A percentile compares a stretch with the other conserved stretches of the same genome.
These are phyloP conservation scores for Ceratina japonica DNA, from an alignment of 1,140 invertebrate genomes.

Conservation along the genomic window DNA sequence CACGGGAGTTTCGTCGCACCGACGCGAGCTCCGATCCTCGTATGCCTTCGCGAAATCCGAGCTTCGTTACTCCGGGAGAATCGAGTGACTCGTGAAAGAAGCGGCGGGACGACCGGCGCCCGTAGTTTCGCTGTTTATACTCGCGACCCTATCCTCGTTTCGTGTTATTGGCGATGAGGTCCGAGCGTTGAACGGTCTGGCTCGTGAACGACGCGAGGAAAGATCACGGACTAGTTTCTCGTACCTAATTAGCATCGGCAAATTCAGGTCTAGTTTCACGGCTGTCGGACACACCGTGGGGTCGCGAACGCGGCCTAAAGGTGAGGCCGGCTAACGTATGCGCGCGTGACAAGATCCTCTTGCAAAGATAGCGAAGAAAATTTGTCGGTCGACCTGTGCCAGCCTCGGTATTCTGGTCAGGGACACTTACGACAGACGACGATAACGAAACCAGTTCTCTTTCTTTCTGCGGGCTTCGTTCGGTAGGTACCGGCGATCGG, in stretches of 20 bases:
- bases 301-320: constrained; percentile 44
- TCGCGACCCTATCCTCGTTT: neutral
- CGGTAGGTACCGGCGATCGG: constrained; percentile 26
- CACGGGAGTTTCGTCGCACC: neutral
- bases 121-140: neutral
- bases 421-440: constrained; percentile 49
- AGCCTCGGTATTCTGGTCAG: constrained; percentile 62
- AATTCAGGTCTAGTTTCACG: constrained; percentile 47
- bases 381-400: constrained; percentile 55
- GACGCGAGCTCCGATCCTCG: neutral
- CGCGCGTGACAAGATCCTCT: constrained; percentile 62
- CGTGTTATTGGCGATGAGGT: constrained; percentile 7
- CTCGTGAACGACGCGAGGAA: constrained; percentile 17
- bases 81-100: neutral
- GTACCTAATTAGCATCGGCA: constrained; percentile 47
- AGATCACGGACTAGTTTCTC: constrained; percentile 39
- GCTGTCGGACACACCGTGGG: constrained; percentile 25
- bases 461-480: constrained; percentile 20
- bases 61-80: neutral
- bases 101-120: neutral
- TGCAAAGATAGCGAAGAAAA: constrained; percentile 64
- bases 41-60: neutral
- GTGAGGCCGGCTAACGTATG: constrained; percentile 48
- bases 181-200: constrained; percentile 22
- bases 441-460: constrained; percentile 64